Base-by-base conservation (phyloP, 2,888 invertebrate species). In the Epinotia brunnichana region DNA sequence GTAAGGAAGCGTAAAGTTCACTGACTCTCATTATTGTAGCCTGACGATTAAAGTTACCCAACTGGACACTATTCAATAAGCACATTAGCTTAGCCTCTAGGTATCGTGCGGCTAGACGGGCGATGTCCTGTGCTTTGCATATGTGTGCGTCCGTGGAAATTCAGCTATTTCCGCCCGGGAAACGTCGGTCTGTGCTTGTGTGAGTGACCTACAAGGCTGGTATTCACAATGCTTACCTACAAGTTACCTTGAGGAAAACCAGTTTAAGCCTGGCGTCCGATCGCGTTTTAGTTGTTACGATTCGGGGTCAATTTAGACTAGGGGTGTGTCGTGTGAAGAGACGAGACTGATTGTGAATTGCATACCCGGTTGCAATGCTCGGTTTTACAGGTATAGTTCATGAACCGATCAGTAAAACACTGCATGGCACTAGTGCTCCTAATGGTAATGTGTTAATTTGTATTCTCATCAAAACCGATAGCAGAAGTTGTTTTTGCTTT, bases 51-150 rank as follows among this genome's bases (percentile, higher is more conserved):
- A 67, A 67, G 35, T 21, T 57, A 62, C 7, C 62, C 61, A 53
- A 69, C 59, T 63, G 73, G 61, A 69, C 41, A 44, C 48, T 59
- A 63, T 73, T 73, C 73, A 63, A 69, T 69, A 69, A 62, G 63
- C 68, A 69, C 67, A 69, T 73, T 63, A 63, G 24, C 69, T 60
- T 59, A 74, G 66, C 64, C 70, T 44, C 74, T 44, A 63, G 62
- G 70, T 68, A 69, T 74, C 68, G 13, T 56, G 48, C 67, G 75
- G 62, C 76, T 64, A 78, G 82, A 80, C 82, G 78, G 78, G 80
- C 80, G 80, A 80, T 78, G 80, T 79, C 79, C 80, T 77, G 73
- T 53, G 51, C 64, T 70, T 74, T 61, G 19, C 67, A 67, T 61
- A 39, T 62, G 59, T 76, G 57, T 74, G 74, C 73, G 74, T 74